Conservation (phyloP, 2,888 invertebrate genomes). For the Trachelus troglodyta region DNA sequence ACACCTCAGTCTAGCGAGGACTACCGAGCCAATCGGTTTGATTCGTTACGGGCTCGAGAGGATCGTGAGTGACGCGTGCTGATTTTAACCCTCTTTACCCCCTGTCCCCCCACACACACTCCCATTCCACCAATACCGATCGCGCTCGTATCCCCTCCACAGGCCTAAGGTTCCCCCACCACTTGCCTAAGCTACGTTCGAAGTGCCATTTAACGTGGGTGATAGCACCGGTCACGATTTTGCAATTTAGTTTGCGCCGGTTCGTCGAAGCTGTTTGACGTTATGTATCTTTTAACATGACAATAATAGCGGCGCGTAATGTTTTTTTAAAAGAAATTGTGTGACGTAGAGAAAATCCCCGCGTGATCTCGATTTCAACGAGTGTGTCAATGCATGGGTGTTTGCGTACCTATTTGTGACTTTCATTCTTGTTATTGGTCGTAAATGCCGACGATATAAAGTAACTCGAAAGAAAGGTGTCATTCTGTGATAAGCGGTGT, state of each 20-base stretch:
- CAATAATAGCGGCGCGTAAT: not conserved
- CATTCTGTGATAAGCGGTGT: too few relatives aligned
- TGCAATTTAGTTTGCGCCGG: constrained; percentile 2
- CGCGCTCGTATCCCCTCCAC: not conserved
- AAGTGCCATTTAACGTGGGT: constrained; percentile 2
- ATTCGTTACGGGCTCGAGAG: too few relatives aligned
- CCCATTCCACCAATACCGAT: not conserved
- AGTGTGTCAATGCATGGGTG: not conserved
- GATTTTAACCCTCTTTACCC: not conserved
- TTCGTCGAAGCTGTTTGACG: not conserved
- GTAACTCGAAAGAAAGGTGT: too few relatives aligned
- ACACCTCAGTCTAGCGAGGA: too few relatives aligned
- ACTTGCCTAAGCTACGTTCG: not conserved
- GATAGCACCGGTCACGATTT: not conserved
- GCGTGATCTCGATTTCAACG: too few relatives aligned
- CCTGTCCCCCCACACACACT: not conserved
- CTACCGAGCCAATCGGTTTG: too few relatives aligned
- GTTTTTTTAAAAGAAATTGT: too few relatives aligned
- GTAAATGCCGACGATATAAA: too few relatives aligned
- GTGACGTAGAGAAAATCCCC: too few relatives aligned
- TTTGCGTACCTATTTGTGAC: too few relatives aligned
- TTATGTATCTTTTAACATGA: not conserved
- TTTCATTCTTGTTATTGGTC: too few relatives aligned
- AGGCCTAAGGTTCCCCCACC: not conserved
- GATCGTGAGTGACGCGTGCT: not conserved